phyloP scores from a whole-genome alignment of 2,113 vertebrate genomes.

The Forbesichthys papilliferus region DNA sequence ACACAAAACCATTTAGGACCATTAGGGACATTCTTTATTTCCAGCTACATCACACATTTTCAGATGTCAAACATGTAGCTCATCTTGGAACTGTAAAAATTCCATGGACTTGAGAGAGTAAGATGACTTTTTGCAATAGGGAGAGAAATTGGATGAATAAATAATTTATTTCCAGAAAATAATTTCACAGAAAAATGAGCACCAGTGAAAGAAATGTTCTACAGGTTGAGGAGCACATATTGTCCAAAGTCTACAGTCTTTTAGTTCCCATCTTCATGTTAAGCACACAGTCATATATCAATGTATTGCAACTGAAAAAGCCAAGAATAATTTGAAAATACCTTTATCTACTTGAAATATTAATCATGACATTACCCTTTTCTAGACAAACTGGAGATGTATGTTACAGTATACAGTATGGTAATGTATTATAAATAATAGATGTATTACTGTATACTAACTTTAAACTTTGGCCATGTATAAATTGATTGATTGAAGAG shows the following conservation, averaged over 20 bases:
- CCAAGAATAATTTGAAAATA: constrained; percentile 18
- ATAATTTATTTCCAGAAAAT: constrained; percentile 24
- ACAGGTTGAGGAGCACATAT: constrained; percentile 70
- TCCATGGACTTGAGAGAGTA: constrained; percentile 43
- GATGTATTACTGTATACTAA: constrained; percentile 24
- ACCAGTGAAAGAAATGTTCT: constrained; percentile 46
- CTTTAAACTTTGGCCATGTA: constrained; percentile 16
- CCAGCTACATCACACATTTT: constrained; percentile 38
- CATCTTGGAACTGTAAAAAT: constrained; percentile 42
- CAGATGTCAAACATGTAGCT: constrained; percentile 42
- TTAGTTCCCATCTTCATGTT: constrained; percentile 36
- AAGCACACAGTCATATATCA: constrained; percentile 36
- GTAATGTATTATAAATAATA: constrained; percentile 28
- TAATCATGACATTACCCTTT: too few relatives aligned
- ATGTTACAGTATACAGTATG: neutral
- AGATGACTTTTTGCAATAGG: neutral
- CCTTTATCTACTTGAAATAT: neutral
- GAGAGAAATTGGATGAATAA: constrained; percentile 32
- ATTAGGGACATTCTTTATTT: constrained; percentile 31
- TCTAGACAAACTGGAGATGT: too few relatives aligned
- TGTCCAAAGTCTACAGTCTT: constrained; percentile 37
- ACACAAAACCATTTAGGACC: constrained; percentile 46
- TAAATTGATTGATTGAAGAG: constrained; percentile 12
- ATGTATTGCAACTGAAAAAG: constrained; percentile 40
- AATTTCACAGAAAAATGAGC: constrained; percentile 26